phyloP scores from a whole-genome alignment of 2,797 vertebrate species.

The Fratercula arctica region DNA sequence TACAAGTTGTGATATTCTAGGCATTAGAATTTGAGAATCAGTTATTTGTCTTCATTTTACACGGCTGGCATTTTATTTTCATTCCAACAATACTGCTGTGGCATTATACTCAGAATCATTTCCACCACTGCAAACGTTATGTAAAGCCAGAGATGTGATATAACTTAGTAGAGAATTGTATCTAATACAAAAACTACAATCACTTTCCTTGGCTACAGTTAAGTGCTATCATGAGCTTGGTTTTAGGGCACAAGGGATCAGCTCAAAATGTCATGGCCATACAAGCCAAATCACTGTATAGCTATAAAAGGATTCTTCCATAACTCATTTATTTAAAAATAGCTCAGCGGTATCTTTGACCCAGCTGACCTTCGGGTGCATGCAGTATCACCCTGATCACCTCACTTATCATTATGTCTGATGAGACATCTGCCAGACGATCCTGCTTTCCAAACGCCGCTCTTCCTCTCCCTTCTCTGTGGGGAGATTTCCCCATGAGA shows the following conservation, averaged over 20 bases:
- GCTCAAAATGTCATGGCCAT: not conserved
- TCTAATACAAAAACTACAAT: not conserved
- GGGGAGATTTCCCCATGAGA: fast-evolving
- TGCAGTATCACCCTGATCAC: fast-evolving
- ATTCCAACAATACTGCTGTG: not conserved
- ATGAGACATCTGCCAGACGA: not conserved
- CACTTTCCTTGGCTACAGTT: not conserved
- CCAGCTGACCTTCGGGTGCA: not conserved
- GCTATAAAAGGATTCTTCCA: not conserved
- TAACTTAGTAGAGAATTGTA: not conserved
- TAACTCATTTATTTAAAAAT: not conserved
- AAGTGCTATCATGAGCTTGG: not conserved
- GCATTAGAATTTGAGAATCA: not conserved
- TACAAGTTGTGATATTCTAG: not conserved
- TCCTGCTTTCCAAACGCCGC: not conserved
- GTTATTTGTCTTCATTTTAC: not conserved
- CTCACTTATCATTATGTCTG: not conserved
- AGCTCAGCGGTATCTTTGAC: not conserved
- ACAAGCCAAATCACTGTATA: not conserved
- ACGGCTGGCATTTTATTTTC: not conserved
- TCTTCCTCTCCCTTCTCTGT: not conserved
- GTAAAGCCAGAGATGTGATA: not conserved
- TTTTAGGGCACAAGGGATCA: not conserved
- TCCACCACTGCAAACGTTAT: not conserved
- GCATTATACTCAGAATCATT: not conserved